Percentiles rank a stretch among this genome's conserved stretches.
Evolutionary conservation across 2,113 vertebrate species (phyloP).

Genomic region (Anser brachyrhynchus): DNA sequence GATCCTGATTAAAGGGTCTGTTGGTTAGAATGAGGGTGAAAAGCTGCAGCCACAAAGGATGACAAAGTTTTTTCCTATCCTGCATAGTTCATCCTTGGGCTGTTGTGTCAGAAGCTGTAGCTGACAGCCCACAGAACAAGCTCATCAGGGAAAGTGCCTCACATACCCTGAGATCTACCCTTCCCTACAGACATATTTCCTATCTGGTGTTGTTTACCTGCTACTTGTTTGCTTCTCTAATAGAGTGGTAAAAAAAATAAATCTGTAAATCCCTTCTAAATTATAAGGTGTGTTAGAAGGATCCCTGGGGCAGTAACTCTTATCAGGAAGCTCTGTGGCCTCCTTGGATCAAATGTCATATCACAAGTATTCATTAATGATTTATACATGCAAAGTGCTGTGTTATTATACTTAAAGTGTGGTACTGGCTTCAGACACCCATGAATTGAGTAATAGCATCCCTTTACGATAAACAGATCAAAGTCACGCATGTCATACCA

Average conservation of each 20-base stretch:
- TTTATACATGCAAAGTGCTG: not conserved
- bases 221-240: not conserved
- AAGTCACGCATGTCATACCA: not conserved
- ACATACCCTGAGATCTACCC: not conserved
- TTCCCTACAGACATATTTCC: not conserved
- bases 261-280: not conserved
- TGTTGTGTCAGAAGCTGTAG: not conserved
- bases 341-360: not conserved
- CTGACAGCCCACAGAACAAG: not conserved
- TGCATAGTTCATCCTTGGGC: accelerated
- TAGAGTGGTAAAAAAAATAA: not conserved
- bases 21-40: not conserved
- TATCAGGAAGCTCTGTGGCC: not conserved
- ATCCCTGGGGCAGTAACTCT: not conserved
- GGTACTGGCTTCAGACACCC: not conserved
- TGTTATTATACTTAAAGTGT: not conserved
- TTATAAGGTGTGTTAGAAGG: not conserved
- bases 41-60: not conserved
- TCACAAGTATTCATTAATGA: constrained; percentile 6
- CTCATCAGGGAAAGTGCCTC: not conserved
- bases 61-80: not conserved
- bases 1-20: not conserved
- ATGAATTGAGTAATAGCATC: not conserved
- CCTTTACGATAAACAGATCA: constrained; percentile 1
- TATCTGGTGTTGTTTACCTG: not conserved